These are phyloP conservation scores for Anticlea derivata DNA, from an alignment of 2,888 invertebrate species.

Conservation along the genomic window DNA sequence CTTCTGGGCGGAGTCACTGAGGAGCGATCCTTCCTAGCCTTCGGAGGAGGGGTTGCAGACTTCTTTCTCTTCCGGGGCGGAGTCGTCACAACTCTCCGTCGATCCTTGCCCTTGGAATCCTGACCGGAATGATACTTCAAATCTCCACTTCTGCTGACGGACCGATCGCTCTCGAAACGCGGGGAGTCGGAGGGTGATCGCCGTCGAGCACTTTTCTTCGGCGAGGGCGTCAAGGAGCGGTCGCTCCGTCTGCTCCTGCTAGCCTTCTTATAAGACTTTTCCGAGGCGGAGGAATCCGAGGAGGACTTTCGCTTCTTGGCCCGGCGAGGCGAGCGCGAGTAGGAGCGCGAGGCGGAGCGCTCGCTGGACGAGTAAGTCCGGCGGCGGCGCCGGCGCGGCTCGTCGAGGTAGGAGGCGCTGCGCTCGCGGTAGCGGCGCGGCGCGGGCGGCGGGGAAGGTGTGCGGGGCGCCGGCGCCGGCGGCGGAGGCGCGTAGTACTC, in stretches of 20 bases:
- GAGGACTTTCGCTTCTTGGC: constrained; percentile 51
- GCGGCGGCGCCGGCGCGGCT: constrained; percentile 47
- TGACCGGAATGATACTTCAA: constrained; percentile 51
- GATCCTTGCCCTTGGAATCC: constrained; percentile 45
- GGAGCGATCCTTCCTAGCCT: constrained; percentile 51
- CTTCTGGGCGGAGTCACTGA: constrained; percentile 57
- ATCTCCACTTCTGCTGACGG: constrained; percentile 36
- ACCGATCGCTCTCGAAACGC: constrained; percentile 25
- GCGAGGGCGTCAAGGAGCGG: constrained; percentile 53
- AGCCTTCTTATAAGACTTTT: constrained; percentile 52
- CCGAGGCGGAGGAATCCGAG: constrained; percentile 61
- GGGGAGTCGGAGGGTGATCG: constrained; percentile 46
- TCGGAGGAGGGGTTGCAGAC: constrained; percentile 46
- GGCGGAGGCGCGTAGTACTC: constrained; percentile 43
- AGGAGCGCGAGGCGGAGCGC: constrained; percentile 33
- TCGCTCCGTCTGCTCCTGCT: constrained; percentile 42
- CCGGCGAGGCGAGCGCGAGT: constrained; percentile 37
- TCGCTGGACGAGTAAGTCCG: constrained; percentile 63
- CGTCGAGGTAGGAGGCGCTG: constrained; percentile 47
- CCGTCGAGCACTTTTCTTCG: constrained; percentile 49
- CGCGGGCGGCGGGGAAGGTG: constrained; percentile 20
- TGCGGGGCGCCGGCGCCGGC: constrained; percentile 26
- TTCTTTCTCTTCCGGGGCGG: constrained; percentile 46
- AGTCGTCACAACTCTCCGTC: constrained; percentile 46
- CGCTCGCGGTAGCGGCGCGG: constrained; percentile 31